A percentile compares a stretch with the other conserved stretches of the same genome.
Conservation (phyloP, 2,888 invertebrate species). For the Caenorhabditis japonica region DNA sequence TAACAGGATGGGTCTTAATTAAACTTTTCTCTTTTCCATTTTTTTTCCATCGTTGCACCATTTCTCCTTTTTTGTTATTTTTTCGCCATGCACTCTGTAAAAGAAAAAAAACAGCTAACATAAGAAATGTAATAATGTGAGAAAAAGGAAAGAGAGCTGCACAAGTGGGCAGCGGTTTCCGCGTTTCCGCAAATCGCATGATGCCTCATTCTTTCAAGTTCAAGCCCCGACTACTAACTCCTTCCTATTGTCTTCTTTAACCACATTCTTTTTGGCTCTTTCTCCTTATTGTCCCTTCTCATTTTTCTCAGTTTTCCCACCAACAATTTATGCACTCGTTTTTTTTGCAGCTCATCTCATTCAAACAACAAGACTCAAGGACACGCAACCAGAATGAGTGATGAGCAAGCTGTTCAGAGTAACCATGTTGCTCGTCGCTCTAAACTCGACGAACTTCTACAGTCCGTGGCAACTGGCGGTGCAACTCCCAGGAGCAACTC, state of each 20-base stretch:
- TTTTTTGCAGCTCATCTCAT: conserved; percentile 21
- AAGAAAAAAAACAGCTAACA: conserved; percentile 1
- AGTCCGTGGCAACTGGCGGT: conserved; percentile 30
- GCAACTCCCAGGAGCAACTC: conserved; percentile 56
- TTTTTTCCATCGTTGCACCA: conserved; percentile 6
- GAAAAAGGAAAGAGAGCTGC: conserved; percentile 42
- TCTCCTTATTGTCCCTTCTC: neutral
- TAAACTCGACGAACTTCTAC: conserved; percentile 51
- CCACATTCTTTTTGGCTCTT: neutral
- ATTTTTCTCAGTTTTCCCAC: conserved; percentile 6
- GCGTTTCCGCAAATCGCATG: conserved; percentile 51
- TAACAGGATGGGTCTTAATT: conserved; percentile 30
- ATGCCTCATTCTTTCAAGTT: conserved; percentile 42
- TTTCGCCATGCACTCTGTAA: no score
- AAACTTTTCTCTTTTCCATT: conserved; percentile 23
- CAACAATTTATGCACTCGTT: no score
- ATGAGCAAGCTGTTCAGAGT: conserved; percentile 28
- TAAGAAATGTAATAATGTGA: conserved; percentile 37
- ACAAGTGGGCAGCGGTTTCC: conserved; percentile 34
- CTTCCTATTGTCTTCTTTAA: no score
- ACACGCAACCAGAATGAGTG: conserved; percentile 41
- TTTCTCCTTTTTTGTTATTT: neutral
- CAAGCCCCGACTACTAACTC: conserved; percentile 36
- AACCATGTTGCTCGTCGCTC: conserved; percentile 48
- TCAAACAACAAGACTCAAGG: neutral